Evolutionary conservation across 2,888 invertebrate species (phyloP), one percentile per base, ranked within the genome.

Genomic region (Caradrina clavipalpis): DNA sequence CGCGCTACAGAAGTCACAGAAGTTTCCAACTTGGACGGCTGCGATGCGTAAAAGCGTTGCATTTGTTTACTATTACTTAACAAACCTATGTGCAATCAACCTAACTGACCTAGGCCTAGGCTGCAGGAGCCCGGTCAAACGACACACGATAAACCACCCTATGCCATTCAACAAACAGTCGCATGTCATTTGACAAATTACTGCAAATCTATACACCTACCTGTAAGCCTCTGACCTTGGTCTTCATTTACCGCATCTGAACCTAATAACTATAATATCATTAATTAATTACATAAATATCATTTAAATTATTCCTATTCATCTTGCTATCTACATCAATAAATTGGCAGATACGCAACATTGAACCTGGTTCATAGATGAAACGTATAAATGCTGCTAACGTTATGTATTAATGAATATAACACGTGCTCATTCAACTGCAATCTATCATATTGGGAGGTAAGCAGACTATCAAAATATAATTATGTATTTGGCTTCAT

Each of bases 11-110:
- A 76, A 81, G 54, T 64, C 60, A 74, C 73, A 73, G 67, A 68
- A 66, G 69, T 65, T 73, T 79, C 77, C 73, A 65, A 80, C 53
- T 80, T 90, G 92, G 92, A 92, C 92, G 91, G 92, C 87, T 88
- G 87, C 86, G 85, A 83, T 88, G 81, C 84, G 76, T 86, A 86
- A 82, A 90, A 91, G 91, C 91, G 83, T 90, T 87, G 85, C 80
- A 68, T 80, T 78, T 76, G 76, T 78, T 72, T 73, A 60, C 70
- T 75, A 81, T 57, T 42, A 73, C 50, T 61, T 73, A 73, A 51
- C 58, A 76, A 67, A 57, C 61, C 61, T 78, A 80, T 55, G 78
- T 80, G 80, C 80, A 74, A 11, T 56, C 58, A 76, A 75, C 49
- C 55, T 70, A 69, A 61, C 45, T 35, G 47, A 72, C 39, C 42